phyloP scores from a whole-genome alignment of 2,797 vertebrate species.

The Loriculus beryllinus region DNA sequence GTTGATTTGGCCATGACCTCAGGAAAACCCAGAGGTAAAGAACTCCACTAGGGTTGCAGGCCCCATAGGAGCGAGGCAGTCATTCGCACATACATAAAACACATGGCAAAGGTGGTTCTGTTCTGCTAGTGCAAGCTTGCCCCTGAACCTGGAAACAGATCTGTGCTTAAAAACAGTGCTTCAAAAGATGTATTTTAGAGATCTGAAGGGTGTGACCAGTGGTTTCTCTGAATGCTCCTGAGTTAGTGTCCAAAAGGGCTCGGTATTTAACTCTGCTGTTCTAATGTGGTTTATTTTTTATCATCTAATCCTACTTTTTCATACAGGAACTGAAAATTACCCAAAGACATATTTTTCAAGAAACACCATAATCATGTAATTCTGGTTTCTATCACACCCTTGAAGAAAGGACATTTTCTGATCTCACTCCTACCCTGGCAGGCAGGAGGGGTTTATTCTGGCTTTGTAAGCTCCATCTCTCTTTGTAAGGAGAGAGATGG shows the following conservation, averaged over 20 bases:
- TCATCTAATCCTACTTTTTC: background rate
- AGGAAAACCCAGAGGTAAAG: background rate
- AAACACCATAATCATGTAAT: background rate
- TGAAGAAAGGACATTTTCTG: background rate
- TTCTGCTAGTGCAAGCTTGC: background rate
- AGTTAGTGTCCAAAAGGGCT: background rate
- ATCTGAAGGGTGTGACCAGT: background rate
- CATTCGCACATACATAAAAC: background rate
- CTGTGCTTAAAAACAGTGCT: background rate
- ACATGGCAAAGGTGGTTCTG: background rate
- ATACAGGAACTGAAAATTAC: background rate
- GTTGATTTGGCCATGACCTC: background rate
- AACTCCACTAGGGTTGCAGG: background rate
- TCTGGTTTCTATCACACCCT: constrained; percentile 20
- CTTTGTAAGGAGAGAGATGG: background rate
- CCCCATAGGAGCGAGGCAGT: accelerated
- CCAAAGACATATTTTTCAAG: background rate
- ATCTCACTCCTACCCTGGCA: background rate
- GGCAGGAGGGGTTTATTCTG: background rate
- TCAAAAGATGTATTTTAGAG: background rate
- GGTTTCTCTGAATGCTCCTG: background rate
- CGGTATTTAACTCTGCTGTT: background rate
- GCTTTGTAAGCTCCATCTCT: background rate
- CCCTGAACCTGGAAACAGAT: background rate
- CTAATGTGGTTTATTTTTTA: constrained; percentile 19